Evolutionary conservation across 2,113 vertebrate genomes (phyloP).

Genomic region (Climacteris rufus): DNA sequence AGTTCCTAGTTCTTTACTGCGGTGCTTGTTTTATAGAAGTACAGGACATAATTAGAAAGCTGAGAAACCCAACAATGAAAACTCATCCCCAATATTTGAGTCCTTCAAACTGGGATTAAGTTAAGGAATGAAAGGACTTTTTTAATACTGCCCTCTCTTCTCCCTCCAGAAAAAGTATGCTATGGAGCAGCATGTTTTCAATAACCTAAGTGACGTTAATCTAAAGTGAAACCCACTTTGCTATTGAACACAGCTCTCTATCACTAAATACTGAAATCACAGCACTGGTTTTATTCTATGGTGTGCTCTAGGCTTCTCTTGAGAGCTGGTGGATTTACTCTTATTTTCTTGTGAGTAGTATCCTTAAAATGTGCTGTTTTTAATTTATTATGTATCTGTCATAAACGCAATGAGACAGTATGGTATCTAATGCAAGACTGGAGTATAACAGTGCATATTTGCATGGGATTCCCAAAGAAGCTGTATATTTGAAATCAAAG

Average conservation of each 20-base stretch:
- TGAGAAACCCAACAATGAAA: constrained; percentile 48
- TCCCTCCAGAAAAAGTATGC: not conserved
- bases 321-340: not conserved
- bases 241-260: not conserved
- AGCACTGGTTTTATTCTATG: not conserved
- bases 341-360: not conserved
- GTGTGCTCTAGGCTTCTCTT: not conserved
- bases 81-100: constrained; percentile 43
- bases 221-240: not conserved
- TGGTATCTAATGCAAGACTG: not conserved
- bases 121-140: not conserved
- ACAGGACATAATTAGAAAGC: constrained; percentile 60
- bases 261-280: not conserved
- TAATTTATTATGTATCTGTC: not conserved
- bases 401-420: not conserved
- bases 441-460: not conserved
- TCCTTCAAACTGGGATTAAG: constrained; percentile 49
- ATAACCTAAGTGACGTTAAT: constrained; percentile 38
- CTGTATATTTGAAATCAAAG: not conserved
- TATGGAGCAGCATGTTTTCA: not conserved
- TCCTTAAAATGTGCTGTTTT: not conserved
- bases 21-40: constrained; percentile 42
- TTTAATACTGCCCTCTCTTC: not conserved
- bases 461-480: not conserved
- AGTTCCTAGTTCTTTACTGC: constrained; percentile 37